These are phyloP conservation scores for Microchrysa polita DNA, from an alignment of 2,888 invertebrate genomes.

Conservation along the genomic window DNA sequence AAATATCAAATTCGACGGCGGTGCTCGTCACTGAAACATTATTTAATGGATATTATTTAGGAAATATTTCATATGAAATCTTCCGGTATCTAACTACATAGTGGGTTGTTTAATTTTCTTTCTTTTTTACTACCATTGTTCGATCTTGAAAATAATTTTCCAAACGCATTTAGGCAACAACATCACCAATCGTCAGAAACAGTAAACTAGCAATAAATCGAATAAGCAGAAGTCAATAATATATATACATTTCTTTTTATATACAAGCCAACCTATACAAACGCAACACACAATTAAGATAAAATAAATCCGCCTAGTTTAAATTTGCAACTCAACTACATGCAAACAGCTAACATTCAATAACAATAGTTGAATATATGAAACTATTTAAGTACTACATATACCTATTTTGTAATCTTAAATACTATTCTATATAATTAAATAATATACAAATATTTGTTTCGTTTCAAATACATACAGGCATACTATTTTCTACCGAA, in stretches of 20 bases:
- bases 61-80: no score
- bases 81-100: no score
- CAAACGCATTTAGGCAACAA: conserved; percentile 11
- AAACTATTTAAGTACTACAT: conserved; percentile 21
- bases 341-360: conserved; percentile 24
- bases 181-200: conserved; percentile 28
- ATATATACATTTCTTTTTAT: conserved; percentile 36
- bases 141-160: no score
- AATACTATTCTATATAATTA: conserved; percentile 31
- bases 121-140: no score
- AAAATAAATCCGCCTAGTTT: conserved; percentile 10
- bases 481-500: conserved; percentile 50
- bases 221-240: conserved; percentile 18
- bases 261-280: conserved; percentile 30
- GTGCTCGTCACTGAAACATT: no score
- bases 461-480: conserved; percentile 50
- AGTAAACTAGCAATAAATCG: conserved; percentile 39
- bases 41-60: no score
- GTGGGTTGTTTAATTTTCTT: no score
- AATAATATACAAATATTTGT: conserved; percentile 37
- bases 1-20: no score
- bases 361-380: conserved; percentile 35
- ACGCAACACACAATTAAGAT: conserved; percentile 21
- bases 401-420: conserved; percentile 39
- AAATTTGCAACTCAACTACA: neutral